phyloP scores from a whole-genome alignment of 2,797 vertebrate genomes.

The Premnoplex brunnescens region DNA sequence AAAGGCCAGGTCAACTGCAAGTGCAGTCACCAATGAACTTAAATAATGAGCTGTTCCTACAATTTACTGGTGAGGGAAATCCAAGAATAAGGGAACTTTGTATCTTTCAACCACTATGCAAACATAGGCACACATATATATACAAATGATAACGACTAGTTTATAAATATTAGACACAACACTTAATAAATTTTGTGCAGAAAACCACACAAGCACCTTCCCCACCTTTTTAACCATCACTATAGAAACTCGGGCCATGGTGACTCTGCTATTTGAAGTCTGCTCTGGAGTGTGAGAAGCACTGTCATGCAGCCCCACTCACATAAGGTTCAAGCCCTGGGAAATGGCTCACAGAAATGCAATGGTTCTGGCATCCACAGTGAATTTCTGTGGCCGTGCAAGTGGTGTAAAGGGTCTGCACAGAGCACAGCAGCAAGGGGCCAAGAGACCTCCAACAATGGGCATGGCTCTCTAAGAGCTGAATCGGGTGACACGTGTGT shows the following conservation, averaged over 20 bases:
- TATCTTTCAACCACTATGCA: neutral
- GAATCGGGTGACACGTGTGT: neutral
- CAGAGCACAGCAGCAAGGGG: rapidly evolving
- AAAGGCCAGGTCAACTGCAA: neutral
- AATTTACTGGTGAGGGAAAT: neutral
- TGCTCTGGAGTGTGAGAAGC: neutral
- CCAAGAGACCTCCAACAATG: neutral
- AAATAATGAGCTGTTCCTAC: neutral
- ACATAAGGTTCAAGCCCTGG: neutral
- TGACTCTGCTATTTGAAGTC: neutral
- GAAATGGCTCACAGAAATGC: rapidly evolving
- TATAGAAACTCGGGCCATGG: neutral
- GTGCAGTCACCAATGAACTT: neutral
- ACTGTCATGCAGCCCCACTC: neutral
- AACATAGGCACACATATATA: neutral
- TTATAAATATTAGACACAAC: neutral
- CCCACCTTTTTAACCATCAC: neutral
- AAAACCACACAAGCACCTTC: neutral
- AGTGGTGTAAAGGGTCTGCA: neutral
- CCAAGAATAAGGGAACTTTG: neutral
- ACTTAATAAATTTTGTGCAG: neutral
- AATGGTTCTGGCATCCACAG: neutral
- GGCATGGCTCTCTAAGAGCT: neutral
- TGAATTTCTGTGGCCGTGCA: neutral
- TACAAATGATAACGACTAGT: neutral